Conservation (phyloP, 2,797 vertebrate genomes). For the Sebastes nivosus region DNA sequence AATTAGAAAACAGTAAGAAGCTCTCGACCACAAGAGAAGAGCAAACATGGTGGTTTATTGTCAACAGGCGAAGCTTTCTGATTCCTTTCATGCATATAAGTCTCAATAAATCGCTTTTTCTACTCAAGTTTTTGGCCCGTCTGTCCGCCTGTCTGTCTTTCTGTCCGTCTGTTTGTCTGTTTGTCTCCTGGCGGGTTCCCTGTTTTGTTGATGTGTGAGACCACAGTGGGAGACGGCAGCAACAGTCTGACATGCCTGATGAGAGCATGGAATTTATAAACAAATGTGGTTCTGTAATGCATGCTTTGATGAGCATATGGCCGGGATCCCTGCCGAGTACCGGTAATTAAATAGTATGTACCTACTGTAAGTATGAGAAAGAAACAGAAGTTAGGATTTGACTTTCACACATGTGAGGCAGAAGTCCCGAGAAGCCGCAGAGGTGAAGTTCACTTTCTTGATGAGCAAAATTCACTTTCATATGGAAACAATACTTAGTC, state of each 20-base stretch:
- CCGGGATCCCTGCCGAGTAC: background rate
- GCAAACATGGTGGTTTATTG: conserved; percentile 48
- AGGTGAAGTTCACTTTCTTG: conserved; percentile 33
- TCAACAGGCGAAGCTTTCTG: conserved; percentile 28
- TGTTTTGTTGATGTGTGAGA: conserved; percentile 26
- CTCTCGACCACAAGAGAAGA: conserved; percentile 43
- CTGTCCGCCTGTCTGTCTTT: background rate
- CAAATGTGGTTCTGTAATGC: conserved; percentile 29
- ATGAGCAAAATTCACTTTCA: conserved; percentile 59
- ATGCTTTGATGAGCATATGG: conserved; percentile 11
- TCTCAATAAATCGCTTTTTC: conserved; percentile 33
- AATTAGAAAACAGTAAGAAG: conserved; percentile 67
- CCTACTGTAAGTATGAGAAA: background rate
- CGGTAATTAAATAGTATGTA: background rate
- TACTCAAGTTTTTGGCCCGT: conserved; percentile 9
- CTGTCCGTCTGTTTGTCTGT: background rate
- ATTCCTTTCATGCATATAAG: conserved; percentile 34
- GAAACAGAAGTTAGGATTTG: conserved; percentile 4
- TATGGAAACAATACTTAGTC: conserved; percentile 67
- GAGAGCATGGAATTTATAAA: conserved; percentile 26
- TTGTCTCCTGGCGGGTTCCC: background rate
- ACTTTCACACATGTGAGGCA: conserved; percentile 32
- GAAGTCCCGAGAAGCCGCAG: conserved; percentile 12
- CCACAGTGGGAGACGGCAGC: conserved; percentile 49
- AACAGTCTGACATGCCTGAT: conserved; percentile 17